phyloP scores from a whole-genome alignment of 1,140 invertebrate genomes.

The Varroa destructor region DNA sequence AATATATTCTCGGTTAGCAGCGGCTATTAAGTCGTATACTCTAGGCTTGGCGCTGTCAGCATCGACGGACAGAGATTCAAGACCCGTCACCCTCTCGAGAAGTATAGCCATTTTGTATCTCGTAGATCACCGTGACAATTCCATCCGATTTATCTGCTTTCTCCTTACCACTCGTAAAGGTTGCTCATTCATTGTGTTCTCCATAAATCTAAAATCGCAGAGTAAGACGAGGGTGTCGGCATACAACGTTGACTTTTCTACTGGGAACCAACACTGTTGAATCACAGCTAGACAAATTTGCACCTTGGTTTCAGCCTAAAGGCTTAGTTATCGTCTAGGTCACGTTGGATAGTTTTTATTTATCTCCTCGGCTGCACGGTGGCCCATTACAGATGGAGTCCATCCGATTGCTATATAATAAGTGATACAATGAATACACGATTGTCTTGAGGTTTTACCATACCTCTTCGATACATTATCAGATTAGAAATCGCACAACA shows the following conservation, averaged over 20 bases:
- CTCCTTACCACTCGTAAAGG: not conserved
- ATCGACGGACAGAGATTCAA: not conserved
- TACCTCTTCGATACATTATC: too few relatives aligned
- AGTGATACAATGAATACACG: too few relatives aligned
- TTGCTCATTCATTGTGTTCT: not conserved
- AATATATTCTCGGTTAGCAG: not conserved
- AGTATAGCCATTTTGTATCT: constrained; percentile 4
- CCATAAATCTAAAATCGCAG: constrained; percentile 2
- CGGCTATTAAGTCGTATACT: not conserved
- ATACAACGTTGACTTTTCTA: constrained; percentile 2
- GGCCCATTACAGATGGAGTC: too few relatives aligned
- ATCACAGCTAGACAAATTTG: too few relatives aligned
- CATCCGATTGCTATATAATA: too few relatives aligned
- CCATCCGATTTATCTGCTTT: not conserved
- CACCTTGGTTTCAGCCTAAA: too few relatives aligned
- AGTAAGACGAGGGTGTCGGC: not conserved
- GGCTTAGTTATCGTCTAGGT: too few relatives aligned
- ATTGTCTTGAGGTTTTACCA: too few relatives aligned
- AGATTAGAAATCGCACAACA: too few relatives aligned
- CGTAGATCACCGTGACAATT: not conserved
- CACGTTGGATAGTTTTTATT: too few relatives aligned
- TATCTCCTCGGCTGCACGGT: too few relatives aligned
- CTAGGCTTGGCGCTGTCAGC: too few relatives aligned
- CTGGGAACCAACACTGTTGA: not conserved
- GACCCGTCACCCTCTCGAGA: constrained; percentile 11